Evolutionary conservation across 2,113 vertebrate species (phyloP).

Genomic region (Vulpes vulpes): DNA sequence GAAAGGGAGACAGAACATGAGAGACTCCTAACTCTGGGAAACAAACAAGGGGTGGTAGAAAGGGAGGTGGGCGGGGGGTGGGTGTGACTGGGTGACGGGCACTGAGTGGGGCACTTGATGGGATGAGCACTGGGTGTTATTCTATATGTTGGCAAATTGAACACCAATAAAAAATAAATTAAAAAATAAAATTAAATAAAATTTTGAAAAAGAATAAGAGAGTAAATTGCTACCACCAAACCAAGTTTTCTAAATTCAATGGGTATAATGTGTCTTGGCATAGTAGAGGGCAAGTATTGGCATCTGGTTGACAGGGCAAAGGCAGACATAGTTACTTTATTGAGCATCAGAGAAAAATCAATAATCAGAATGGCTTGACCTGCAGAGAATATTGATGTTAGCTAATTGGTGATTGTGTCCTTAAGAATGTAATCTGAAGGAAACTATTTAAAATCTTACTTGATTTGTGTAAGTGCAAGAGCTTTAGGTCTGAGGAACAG

Average conservation of each 20-base stretch:
- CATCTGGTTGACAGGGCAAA: background rate
- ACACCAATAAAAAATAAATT: too few species aligned
- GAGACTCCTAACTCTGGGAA: too few species aligned
- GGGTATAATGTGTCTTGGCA: background rate
- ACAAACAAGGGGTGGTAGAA: too few species aligned
- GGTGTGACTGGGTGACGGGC: too few species aligned
- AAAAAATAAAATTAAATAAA: too few species aligned
- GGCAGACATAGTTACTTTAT: background rate
- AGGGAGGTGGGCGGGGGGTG: too few species aligned
- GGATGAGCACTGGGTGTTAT: too few species aligned
- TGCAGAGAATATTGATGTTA: background rate
- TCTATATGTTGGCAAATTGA: too few species aligned
- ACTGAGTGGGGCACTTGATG: too few species aligned
- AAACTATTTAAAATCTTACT: background rate
- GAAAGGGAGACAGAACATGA: too few species aligned
- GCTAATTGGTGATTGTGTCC: background rate
- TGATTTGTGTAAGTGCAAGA: background rate
- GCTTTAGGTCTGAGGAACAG: background rate
- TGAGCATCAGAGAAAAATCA: background rate
- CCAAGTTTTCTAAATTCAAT: background rate
- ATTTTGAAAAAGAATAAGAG: background rate
- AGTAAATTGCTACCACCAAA: background rate
- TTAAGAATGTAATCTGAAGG: background rate
- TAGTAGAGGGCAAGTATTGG: background rate
- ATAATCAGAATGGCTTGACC: background rate